These are phyloP conservation scores for Galaxea fascicularis DNA, from an alignment of 92 coral and sea anemone species.

Conservation along the genomic window DNA sequence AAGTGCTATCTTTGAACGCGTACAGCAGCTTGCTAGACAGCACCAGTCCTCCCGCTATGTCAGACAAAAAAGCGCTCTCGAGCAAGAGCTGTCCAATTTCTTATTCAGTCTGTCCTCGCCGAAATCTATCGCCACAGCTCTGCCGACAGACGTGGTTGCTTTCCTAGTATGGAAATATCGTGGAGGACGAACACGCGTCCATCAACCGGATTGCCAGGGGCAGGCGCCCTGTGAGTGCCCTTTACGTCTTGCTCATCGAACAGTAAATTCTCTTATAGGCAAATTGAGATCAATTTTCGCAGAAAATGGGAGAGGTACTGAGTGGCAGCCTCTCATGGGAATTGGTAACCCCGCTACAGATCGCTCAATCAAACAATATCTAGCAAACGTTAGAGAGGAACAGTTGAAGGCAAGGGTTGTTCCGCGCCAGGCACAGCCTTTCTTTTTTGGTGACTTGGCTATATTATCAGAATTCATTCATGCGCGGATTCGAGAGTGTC, in stretches of 20 bases:
- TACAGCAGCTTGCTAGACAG: not conserved
- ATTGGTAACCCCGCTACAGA: constrained; percentile 60
- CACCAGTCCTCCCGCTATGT: not conserved
- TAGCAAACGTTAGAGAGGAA: constrained; percentile 53
- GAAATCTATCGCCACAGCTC: constrained; percentile 12
- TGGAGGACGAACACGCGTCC: constrained; percentile 10
- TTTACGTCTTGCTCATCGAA: constrained; percentile 8
- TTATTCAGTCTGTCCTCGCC: not conserved
- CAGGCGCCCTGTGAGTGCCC: constrained; percentile 24
- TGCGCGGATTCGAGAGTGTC: constrained; percentile 4
- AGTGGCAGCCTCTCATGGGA: constrained; percentile 50
- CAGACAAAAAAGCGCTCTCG: constrained; percentile 14
- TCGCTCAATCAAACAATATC: constrained; percentile 44
- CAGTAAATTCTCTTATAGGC: constrained; percentile 44
- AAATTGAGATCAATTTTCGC: constrained; percentile 54
- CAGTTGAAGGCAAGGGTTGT: constrained; percentile 43
- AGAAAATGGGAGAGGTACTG: constrained; percentile 39
- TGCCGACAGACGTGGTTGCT: constrained; percentile 33
- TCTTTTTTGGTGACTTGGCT: constrained; percentile 32
- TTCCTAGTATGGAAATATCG: constrained; percentile 33
- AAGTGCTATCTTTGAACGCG: not conserved
- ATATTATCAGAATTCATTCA: constrained; percentile 13
- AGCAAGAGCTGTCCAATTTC: constrained; percentile 23
- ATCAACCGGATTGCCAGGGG: constrained; percentile 8
- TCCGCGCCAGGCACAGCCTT: constrained; percentile 54